Conservation (phyloP, 2,797 vertebrate species). For the Acridotheres tristis region DNA sequence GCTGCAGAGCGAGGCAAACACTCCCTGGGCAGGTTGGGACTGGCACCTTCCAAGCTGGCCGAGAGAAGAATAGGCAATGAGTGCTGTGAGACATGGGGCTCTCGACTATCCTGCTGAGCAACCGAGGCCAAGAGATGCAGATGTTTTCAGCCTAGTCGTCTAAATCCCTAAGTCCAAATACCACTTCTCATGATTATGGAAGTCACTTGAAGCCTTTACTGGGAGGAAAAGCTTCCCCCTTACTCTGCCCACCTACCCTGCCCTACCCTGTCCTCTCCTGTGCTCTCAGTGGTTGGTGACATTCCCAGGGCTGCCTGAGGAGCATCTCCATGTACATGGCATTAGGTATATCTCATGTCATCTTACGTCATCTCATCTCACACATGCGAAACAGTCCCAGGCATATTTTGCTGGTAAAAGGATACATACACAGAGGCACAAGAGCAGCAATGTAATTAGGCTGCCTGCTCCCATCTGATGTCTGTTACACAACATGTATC, state of each 20-base stretch:
- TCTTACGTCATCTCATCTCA: not conserved
- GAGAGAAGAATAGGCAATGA: not conserved
- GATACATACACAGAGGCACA: not conserved
- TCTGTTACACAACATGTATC: not conserved
- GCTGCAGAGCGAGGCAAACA: fast-evolving
- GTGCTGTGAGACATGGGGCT: not conserved
- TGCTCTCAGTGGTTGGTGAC: not conserved
- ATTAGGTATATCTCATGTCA: not conserved
- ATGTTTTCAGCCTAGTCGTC: not conserved
- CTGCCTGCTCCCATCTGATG: not conserved
- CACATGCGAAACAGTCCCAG: not conserved
- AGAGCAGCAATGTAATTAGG: not conserved
- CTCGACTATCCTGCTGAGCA: not conserved
- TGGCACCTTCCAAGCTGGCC: fast-evolving
- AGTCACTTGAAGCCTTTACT: not conserved
- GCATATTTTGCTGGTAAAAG: not conserved
- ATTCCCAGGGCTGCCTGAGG: not conserved
- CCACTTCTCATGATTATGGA: not conserved
- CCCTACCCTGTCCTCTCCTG: not conserved
- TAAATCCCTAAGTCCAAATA: not conserved
- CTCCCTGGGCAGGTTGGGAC: not conserved
- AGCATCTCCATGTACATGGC: not conserved
- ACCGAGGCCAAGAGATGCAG: not conserved
- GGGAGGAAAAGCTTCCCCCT: not conserved
- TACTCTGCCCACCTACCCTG: not conserved